Evolutionary conservation across 2,888 invertebrate genomes (phyloP), one percentile per base, ranked within the genome.

Genomic region (Phalera bucephala): DNA sequence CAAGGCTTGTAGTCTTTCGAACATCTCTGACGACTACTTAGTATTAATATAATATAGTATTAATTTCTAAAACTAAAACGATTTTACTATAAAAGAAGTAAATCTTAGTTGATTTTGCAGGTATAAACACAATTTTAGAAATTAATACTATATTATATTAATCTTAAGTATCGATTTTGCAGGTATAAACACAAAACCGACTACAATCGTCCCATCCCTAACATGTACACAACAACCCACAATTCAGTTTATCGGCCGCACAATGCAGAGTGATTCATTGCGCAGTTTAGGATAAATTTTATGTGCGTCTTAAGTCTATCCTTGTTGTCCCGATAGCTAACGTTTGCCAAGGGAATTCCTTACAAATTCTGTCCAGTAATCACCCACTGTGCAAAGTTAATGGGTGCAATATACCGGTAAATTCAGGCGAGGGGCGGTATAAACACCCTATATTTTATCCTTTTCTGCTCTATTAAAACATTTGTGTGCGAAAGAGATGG

Each of bases 351-450:
- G 31, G 42, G 34, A 40, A 52, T 50, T 36, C 41, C 51, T 54
- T 55, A 55, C 49, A 62, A 63, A 63, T 55, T 55, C 41, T 20
- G 40, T 44, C 42, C 40, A 40, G 48, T 58, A 62, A 63, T 59
- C 49, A 50, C 51, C 50, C 35, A 29, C 48, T 38, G 38, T 38
- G 31, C 27, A 43, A 45, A 50, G 40, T 33, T 53, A 57, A 63
- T 50, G 43, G 37, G 25, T n/a, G 32, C 37, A 14, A 39, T 41
- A 52, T 52, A 49, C 47, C 45, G 44, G 49, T 33, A 45, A 50
- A 50, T 46, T 40, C 46, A 40, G 42, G 40, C 33, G 31, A 21
- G 17, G 33, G 30, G 40, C 48, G 36, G 48, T 51, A 53, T 38
- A n/a, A 33, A 45, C 36, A 37, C 37, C 45, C 33, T 32, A 40